Evolutionary conservation across 2,797 vertebrate species (phyloP), one percentile per base, ranked within the genome.

Genomic region (Anas bahamensis): DNA sequence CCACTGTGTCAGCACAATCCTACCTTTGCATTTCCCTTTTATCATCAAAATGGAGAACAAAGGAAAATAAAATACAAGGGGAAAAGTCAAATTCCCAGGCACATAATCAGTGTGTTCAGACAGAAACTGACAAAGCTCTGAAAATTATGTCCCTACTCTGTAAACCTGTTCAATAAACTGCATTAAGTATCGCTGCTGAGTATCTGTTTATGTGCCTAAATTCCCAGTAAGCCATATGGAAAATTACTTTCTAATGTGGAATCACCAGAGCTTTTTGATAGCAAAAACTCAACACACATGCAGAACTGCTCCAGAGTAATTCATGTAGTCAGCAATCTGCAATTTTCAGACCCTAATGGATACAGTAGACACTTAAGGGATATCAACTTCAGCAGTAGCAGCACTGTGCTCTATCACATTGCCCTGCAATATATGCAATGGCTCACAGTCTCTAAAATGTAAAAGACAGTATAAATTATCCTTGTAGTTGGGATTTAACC

Each of bases 231-330:
- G 64, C 78, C 74, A 82, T 83, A 94, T 89, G 89, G 84, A 93
- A 93, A 96, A 92, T 89, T 60, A 42, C 90, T 86, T 89, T 83
- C 73, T 91, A 82, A 94, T 86, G 68, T 89, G 66, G 50, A 96
- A 57, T 85, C 9, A 0, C 56, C 55, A 92, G 55, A 66, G 52
- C 42, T 84, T 83, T 93, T 89, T 90, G 60, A 76, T 41, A 79
- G 80, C 1, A 0, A 88, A 69, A 89, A 46, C 56, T 73, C 16
- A 52, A 17, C 86, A 81, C 52, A 80, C 83, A 72, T 53, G 71
- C 28, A 89, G 35, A 91, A 75, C 35, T 83, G 33, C 79, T 95
- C 46, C 83, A 77, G 79, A 94, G 88, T 83, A 93, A 93, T 87
- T 94, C 75, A 66, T 73, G 37, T 78, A 91, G 69, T 87, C 71